Base-by-base conservation (phyloP, 2,888 invertebrate species). In the Drosophila monieri region DNA sequence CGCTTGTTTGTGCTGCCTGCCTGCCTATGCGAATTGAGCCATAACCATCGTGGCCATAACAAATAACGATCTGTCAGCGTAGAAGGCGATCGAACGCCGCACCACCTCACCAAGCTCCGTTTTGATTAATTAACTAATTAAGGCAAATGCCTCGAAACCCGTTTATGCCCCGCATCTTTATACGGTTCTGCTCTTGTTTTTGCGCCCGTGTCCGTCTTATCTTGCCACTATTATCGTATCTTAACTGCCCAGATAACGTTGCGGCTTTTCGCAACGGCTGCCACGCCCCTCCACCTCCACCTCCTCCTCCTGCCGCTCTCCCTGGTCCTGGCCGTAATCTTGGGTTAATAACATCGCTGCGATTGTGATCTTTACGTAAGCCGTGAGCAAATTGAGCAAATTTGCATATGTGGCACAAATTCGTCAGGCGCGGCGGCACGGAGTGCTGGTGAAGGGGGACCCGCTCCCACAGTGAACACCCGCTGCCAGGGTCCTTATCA, bases 341-440 rank as follows among this genome's bases (percentile, higher is more conserved):
- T 62, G 64, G 64, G 65, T 61, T 73, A 73, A 73, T 66, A 77
- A 47, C 74, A 73, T 58, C 56, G 37, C 65, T 18, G 15, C 48
- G 43, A 62, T 44, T 49, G 49, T 53, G 25, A 59, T 68, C 54
- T 55, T 66, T 69, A 75, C 70, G 75, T 74, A 70, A 75, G 72
- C 30, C 39, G 39, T 41, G 35, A 18, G 32, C 48, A 30, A 41
- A 49, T 23, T 30, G 10, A 15, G 15, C 30, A 69, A 80, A 83
- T 83, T 80, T 81, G 80, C 84, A 77, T 80, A 64, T 75, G 55
- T 68, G 64, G 48, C 77, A 74, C 71, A 67, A 65, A 67, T 79
- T 69, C 71, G 43, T 81, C 73, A 65, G 66, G 80, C 43, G 58
- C 41, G 62, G 47, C 4, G 62, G 41, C 8, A 14, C 8, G 12